Base-by-base conservation (phyloP, 2,113 vertebrate genomes). In the Laterallus jamaicensis region DNA sequence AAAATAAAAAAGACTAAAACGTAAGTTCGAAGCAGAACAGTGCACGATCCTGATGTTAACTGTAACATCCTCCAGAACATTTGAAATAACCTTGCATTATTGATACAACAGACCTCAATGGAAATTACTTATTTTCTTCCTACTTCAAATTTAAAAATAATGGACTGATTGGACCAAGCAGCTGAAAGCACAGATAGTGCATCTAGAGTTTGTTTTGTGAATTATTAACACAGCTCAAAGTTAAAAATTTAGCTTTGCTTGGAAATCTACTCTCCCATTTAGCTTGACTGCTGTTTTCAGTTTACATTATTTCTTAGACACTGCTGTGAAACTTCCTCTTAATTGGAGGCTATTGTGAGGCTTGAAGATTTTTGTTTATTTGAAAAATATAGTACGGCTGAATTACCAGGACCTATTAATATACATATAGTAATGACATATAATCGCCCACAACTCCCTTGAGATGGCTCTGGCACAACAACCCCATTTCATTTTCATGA, bases 291-390 rank as follows among this genome's bases (percentile, higher is more conserved):
- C 80, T 95, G 96, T 66, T 96, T 89, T 93, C 92, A 79, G 81
- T 96, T 94, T 94, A 95, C 81, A 94, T 92, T 96, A 92, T 94
- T 95, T 93, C 95, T 95, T 28, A 82, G 87, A 79, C 88, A 80
- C 88, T 82, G 92, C 86, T 95, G 93, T 80, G 95, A 94, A 96
- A 95, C 88, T 73, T 92, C 83, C 52, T 77, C 63, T 84, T 97
- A 96, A 95, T 94, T 96, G 95, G 82, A 91, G 86, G 86, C 81
- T 93, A 93, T 86, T 94, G 93, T 87, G 75, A 78, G 95, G 93
- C 88, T 86, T 93, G 70, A 96, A 94, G 92, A 94, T 96, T 97
- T 97, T 94, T 96, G 96, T 97, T 96, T 87, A 92, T 97, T 96
- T 95, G 95, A 96, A 97, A 96, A 96, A 96, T 94, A 97, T 5